Evolutionary conservation across 64 coral and sea anemone species (phyloP).

Genomic region (Montipora cactus): DNA sequence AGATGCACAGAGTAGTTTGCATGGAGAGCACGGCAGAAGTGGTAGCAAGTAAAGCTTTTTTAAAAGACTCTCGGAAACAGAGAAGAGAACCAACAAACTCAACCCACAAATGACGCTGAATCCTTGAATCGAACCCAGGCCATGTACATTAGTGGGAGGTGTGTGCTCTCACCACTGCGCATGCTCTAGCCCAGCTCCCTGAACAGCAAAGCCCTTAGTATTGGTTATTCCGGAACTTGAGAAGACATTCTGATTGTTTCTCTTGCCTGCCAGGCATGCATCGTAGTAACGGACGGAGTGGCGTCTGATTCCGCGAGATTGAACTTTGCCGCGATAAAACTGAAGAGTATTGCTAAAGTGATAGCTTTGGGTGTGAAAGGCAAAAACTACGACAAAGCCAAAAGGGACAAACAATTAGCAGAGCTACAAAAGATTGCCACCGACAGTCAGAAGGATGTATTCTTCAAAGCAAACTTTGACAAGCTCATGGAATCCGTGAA

Average conservation of each 20-base stretch:
- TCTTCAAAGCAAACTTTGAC: neutral
- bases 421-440: slow-evolving; percentile 3
- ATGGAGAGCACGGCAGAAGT: no score
- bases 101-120: no score
- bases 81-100: no score
- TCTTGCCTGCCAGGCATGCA: neutral
- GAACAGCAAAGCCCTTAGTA: no score
- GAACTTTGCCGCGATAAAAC: neutral
- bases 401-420: neutral
- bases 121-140: no score
- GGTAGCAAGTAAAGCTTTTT: no score
- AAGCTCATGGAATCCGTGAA: neutral
- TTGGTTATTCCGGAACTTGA: no score
- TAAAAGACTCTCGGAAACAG: no score
- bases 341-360: neutral
- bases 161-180: no score
- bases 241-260: neutral
- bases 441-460: neutral
- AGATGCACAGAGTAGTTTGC: no score
- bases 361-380: slow-evolving; percentile 10
- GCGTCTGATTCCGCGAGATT: neutral
- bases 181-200: no score
- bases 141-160: no score
- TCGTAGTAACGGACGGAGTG: neutral
- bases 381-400: neutral